phyloP scores from a whole-genome alignment of 1,140 invertebrate species.

The Brachionus paranguensis region DNA sequence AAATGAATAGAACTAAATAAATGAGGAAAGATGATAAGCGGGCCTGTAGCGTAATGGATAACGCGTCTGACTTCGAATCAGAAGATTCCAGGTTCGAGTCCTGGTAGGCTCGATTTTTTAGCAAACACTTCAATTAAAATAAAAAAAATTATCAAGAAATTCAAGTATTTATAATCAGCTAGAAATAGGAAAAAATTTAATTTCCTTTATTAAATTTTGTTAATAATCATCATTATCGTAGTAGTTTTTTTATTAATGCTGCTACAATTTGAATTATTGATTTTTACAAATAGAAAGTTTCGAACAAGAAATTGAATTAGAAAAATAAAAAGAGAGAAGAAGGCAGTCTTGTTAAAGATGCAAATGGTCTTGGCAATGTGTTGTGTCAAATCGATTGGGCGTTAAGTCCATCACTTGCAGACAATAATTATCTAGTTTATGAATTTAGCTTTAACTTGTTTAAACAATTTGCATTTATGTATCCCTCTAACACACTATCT shows the following conservation, averaged over 20 bases:
- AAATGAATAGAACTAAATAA: not conserved
- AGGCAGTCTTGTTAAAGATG: not conserved
- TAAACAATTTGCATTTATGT: not conserved
- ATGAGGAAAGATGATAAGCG: not conserved
- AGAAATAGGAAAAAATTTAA: slow-evolving; percentile 19
- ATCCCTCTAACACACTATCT: not conserved
- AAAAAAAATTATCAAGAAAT: not conserved
- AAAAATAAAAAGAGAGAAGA: not conserved
- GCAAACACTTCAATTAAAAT: not conserved
- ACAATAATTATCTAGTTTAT: not conserved
- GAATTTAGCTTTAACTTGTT: not conserved
- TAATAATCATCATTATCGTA: not conserved
- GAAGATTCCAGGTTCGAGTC: not conserved
- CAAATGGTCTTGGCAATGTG: not conserved
- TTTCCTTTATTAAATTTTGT: slow-evolving; percentile 36
- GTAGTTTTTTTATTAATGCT: not conserved
- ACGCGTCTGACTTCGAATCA: not conserved
- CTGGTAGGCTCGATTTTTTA: not conserved
- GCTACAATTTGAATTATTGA: slow-evolving; percentile 6
- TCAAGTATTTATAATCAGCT: slow-evolving; percentile 14
- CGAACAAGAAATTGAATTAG: not conserved
- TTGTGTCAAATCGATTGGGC: not conserved
- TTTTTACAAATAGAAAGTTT: slow-evolving; percentile 6
- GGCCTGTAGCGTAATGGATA: not conserved
- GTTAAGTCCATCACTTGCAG: not conserved